Conservation (phyloP, 2,797 vertebrate species). For the Coilia nasus region DNA sequence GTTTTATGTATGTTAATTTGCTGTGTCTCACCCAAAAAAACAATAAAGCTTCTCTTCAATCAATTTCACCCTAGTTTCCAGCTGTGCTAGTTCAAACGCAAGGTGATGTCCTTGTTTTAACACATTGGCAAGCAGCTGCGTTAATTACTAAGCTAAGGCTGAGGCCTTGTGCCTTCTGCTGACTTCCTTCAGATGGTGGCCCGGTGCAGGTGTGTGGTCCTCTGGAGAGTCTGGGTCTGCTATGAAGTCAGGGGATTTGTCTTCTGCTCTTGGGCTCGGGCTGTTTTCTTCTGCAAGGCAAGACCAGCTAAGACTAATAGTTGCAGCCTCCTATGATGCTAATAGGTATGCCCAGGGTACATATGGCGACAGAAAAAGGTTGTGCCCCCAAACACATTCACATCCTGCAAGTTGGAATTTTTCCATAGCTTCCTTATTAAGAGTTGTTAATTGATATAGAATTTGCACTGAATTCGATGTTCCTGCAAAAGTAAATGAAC, state of each 20-base stretch:
- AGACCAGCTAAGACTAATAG: neutral
- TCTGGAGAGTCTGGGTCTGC: neutral
- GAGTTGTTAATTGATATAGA: neutral
- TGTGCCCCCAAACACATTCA: neutral
- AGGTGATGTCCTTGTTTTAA: slow-evolving; percentile 10
- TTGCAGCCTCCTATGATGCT: neutral
- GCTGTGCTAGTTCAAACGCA: neutral
- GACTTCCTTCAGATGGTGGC: neutral
- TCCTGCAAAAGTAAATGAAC: neutral
- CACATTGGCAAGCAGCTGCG: neutral
- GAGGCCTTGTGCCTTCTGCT: neutral
- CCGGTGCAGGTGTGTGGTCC: slow-evolving; percentile 15
- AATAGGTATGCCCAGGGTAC: neutral
- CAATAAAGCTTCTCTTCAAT: neutral
- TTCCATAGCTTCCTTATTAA: neutral
- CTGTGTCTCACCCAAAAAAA: neutral
- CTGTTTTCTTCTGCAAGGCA: neutral
- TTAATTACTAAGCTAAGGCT: neutral
- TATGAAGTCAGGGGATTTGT: neutral
- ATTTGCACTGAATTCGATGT: neutral
- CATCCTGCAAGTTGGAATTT: neutral
- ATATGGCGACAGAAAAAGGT: neutral
- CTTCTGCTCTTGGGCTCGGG: neutral
- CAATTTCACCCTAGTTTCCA: neutral
- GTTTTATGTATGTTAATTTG: neutral